These are phyloP conservation scores for Distichodus sexfasciatus DNA, from an alignment of 2,797 vertebrate genomes.

Conservation along the genomic window DNA sequence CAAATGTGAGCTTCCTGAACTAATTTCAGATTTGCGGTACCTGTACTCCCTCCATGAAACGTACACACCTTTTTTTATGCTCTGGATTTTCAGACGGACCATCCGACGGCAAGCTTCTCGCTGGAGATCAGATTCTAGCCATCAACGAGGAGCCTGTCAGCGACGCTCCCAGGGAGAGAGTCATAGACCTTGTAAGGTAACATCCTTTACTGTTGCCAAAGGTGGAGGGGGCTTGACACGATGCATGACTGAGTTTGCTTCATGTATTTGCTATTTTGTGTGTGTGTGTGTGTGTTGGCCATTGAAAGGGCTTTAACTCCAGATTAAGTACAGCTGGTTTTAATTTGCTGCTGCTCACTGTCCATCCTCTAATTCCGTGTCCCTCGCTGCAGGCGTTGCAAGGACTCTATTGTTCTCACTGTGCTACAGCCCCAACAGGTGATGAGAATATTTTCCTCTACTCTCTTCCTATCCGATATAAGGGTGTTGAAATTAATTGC, in stretches of 20 bases:
- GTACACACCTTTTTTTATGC: slow-evolving; percentile 18
- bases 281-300: no score
- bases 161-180: slow-evolving; percentile 92
- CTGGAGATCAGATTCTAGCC: slow-evolving; percentile 96
- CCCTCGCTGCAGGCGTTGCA: slow-evolving; percentile 80
- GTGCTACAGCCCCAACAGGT: slow-evolving; percentile 96
- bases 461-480: slow-evolving; percentile 45
- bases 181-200: slow-evolving; percentile 99
- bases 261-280: slow-evolving; percentile 22
- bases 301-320: slow-evolving; percentile 33
- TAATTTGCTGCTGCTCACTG: slow-evolving; percentile 64
- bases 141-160: slow-evolving; percentile 95
- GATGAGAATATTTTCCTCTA: slow-evolving; percentile 61
- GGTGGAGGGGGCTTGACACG: slow-evolving; percentile 54
- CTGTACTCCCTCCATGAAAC: not conserved
- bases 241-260: slow-evolving; percentile 37
- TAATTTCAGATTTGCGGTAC: not conserved
- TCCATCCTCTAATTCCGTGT: slow-evolving; percentile 52
- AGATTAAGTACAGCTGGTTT: slow-evolving; percentile 51
- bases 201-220: slow-evolving; percentile 83
- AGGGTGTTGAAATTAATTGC: no score
- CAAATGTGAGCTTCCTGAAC: slow-evolving; percentile 2
- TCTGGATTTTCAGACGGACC: slow-evolving; percentile 81
- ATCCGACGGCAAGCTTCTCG: slow-evolving; percentile 92
- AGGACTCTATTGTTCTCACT: slow-evolving; percentile 91